Evolutionary conservation across 2,888 invertebrate species (phyloP).

Genomic region (Rambutsinella grinnellia): DNA sequence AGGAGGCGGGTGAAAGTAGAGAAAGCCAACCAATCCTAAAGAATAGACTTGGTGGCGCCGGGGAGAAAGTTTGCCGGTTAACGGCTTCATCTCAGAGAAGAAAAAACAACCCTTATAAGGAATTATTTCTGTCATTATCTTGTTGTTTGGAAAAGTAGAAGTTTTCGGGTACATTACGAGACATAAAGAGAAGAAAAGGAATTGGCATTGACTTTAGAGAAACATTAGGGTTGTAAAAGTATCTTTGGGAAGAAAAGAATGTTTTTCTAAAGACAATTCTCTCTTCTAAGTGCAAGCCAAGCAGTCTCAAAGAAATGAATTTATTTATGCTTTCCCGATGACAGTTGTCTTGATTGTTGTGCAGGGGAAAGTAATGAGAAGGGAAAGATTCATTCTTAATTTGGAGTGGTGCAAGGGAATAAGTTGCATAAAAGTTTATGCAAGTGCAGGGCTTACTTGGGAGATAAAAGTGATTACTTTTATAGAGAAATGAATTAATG

Average conservation of each 20-base stretch:
- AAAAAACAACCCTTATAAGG: not conserved
- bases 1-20: slow-evolving; percentile 66
- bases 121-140: not conserved
- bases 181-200: slow-evolving; percentile 7
- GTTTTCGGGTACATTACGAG: not conserved
- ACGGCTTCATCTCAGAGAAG: not conserved
- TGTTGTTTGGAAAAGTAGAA: no score
- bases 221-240: not conserved
- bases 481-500: no score
- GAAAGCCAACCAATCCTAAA: slow-evolving; percentile 64
- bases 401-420: no score
- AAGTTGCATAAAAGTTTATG: no score
- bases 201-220: slow-evolving; percentile 29
- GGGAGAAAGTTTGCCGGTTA: slow-evolving; percentile 62
- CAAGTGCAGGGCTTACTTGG: no score
- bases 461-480: no score
- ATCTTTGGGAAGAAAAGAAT: not conserved
- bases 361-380: no score
- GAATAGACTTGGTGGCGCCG: slow-evolving; percentile 66
- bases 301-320: not conserved
- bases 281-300: not conserved
- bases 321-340: no score
- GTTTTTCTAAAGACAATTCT: slow-evolving; percentile 2
- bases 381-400: no score
- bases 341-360: no score